phyloP scores from a whole-genome alignment of 23 tunicate genomes.

The Halocynthia aurantium region DNA sequence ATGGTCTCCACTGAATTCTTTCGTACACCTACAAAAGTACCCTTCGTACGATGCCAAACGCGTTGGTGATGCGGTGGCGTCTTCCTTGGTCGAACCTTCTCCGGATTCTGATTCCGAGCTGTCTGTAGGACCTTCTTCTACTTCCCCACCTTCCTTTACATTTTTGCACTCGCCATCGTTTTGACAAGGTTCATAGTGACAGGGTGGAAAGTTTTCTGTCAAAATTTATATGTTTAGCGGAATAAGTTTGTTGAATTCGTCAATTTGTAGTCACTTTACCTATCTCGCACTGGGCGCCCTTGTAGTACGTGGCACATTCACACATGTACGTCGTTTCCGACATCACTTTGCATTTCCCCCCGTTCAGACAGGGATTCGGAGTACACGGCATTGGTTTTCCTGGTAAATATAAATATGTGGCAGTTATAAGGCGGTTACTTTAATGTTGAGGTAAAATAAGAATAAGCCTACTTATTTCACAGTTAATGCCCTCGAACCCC shows the following conservation, averaged over 20 bases:
- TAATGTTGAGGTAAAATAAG: background rate
- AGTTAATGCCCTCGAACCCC: slow-evolving; percentile 35
- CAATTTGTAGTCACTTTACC: background rate
- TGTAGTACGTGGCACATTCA: background rate
- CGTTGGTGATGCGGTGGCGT: background rate
- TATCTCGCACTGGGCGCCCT: slow-evolving; percentile 8
- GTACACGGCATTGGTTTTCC: slow-evolving; percentile 25
- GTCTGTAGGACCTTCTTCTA: background rate
- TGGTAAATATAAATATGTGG: slow-evolving; percentile 2
- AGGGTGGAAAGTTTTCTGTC: slow-evolving; percentile 22
- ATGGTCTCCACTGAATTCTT: slow-evolving; percentile 39
- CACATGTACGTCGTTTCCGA: slow-evolving; percentile 37
- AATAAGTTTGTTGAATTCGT: no score
- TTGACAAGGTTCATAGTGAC: slow-evolving; percentile 13
- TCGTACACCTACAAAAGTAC: slow-evolving; percentile 30
- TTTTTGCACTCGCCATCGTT: slow-evolving; percentile 10
- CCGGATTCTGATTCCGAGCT: background rate
- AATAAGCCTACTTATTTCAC: slow-evolving; percentile 42
- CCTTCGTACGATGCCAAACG: slow-evolving; percentile 24
- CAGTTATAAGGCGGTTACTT: slow-evolving; percentile 15
- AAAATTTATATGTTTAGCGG: background rate
- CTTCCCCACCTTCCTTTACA: background rate
- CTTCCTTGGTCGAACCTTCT: slow-evolving; percentile 1
- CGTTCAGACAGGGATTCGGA: slow-evolving; percentile 38
- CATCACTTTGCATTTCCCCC: slow-evolving; percentile 33